Base-by-base conservation (phyloP, 2,797 vertebrate species). In the Molothrus ater region DNA sequence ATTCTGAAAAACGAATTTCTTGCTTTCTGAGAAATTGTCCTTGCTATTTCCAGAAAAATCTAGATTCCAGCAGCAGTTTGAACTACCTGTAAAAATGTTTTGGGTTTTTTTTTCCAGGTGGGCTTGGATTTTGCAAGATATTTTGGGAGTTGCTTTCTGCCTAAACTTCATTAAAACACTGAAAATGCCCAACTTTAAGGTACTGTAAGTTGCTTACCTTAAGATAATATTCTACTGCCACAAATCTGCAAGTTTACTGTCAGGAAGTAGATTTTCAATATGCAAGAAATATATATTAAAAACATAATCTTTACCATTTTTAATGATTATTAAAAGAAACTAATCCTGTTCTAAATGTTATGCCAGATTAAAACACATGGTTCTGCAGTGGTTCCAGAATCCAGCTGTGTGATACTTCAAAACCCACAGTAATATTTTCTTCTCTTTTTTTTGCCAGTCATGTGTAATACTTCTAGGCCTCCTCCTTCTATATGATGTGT, bases 121-220 rank as follows among this genome's bases (percentile, higher is more conserved):
- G 99, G 98, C 99, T 96, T 99, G 99, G 99, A 99, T 99, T 97
- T 98, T 99, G 92, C 99, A 99, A 95, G 99, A 99, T 97, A 97
- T 99, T 76, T 98, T 99, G 72, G 99, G 99, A 86, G 96, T 99
- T 95, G 98, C 99, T 80, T 99, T 99, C 97, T 99, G 99, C 93
- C 97, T 99, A 36, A 99, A 99, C 98, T 99, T 99, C 94, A 98
- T 99, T 97, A 99, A 98, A 98, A 99, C 98, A 76, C 96, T 99
- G 96, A 98, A 98, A 95, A 97, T 99, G 96, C 99, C 99, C 48
- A 99, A 99, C 97, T 99, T 99, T 84, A 99, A 99, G 99, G 99
- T 99, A 98, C 80, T 84, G 60, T 96, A 80, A 92, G 26, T 75
- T 97, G 29, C 43, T 92, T 90, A 51, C 21, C 36, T 68, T 85